Evolutionary conservation across 2,113 vertebrate species (phyloP).

Genomic region (Megaptera novaeangliae): DNA sequence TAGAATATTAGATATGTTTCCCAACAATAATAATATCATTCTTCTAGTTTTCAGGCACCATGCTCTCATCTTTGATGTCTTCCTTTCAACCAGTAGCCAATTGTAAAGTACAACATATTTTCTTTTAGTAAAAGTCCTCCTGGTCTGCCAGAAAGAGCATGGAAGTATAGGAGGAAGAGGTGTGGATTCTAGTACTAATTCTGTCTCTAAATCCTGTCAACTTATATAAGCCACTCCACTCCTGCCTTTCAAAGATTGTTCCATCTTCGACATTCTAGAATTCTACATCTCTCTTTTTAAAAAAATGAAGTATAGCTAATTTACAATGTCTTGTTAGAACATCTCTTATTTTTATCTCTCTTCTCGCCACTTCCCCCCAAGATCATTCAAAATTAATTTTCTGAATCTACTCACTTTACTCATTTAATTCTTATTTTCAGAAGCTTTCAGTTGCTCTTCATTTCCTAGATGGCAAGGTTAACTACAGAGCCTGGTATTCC

Average conservation of each 20-base stretch:
- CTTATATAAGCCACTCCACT: background rate
- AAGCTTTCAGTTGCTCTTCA: background rate
- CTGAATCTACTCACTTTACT: constrained; percentile 13
- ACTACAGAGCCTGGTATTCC: background rate
- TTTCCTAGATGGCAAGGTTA: background rate
- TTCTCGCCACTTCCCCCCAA: background rate
- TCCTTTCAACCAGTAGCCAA: background rate
- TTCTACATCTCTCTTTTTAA: background rate
- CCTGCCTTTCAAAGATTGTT: background rate
- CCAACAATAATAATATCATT: background rate
- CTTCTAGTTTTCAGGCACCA: background rate
- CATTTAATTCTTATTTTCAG: background rate
- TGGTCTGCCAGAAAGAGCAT: background rate
- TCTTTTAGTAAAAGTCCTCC: background rate
- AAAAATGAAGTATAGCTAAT: background rate
- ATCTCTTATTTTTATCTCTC: background rate
- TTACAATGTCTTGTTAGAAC: background rate
- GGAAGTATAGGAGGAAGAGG: background rate
- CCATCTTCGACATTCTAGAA: background rate
- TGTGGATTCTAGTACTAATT: background rate
- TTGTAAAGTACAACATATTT: background rate
- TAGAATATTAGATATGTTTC: background rate
- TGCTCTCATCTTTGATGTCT: background rate
- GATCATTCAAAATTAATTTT: background rate
- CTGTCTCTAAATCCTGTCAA: background rate